Base-by-base conservation (phyloP, 2,113 vertebrate genomes). In the Salvelinus fontinalis region DNA sequence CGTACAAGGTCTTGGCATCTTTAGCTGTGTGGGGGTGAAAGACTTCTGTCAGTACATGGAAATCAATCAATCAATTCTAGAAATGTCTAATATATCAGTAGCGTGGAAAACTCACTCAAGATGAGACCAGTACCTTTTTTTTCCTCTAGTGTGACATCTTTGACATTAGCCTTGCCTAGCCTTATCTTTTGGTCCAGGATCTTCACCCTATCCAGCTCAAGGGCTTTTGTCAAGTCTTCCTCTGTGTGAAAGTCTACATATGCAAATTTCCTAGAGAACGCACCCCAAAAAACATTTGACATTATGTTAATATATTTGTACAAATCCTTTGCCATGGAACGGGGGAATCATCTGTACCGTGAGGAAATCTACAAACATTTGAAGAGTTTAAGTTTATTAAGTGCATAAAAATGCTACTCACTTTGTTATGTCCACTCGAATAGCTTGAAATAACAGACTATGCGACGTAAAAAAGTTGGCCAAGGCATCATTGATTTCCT, bases 151-250 rank as follows among this genome's bases (percentile, higher is more conserved):
- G 89, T 76, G 87, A 84, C 67, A 77, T 94, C 93, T 51, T 90
- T 94, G 80, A 86, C 89, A 76, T 89, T 94, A 3, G 96, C 95
- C 85, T 92, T 94, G 80, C 95, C 93, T 60, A 99, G 82, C 90
- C 94, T 97, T 78, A 98, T 0, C 71, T 95, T 94, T 64, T 81
- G 86, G 49, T 95, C 95, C 73, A 97, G 93, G 7, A 97, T 67
- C 75, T 93, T 93, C 83, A 95, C 94, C 18, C 96, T 97, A 48
- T 94, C 94, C 31, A 99, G 87, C 3, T 91, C 90, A 77, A 98
- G 90, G n/a, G 95, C 96, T 90, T 97, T 95, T 39, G 93, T 94
- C 85, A 96, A 31, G 65, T 99, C 96, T 79, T 97, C 95, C 67
- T 88, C 62, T 16, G 89, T 87, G 66, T 83, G 78, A 77, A 92